Base-by-base conservation (phyloP, 92 coral and sea anemone species). In the Porites cylindrica region DNA sequence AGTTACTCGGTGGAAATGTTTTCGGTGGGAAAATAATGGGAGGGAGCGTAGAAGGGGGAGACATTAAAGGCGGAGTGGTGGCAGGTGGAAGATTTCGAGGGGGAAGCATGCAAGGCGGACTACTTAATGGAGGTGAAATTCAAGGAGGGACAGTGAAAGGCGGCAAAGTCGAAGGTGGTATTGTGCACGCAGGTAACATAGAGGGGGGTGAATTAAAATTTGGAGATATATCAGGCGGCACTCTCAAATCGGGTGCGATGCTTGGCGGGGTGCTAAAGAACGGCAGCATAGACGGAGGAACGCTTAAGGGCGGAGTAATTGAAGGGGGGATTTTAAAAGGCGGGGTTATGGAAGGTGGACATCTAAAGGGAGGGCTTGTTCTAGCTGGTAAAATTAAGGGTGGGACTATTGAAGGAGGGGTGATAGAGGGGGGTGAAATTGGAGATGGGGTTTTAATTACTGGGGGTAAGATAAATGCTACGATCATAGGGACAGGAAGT, bases 251-350 rank as follows among this genome's bases (percentile, higher is more conserved):
- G 7, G 99, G 99, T n/a, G 63, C 91, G 43, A 93, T 97, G 86
- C 58, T 92, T 20, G 99, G 99, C 9, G 99, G 99, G 16, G 86
- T 90, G 80, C 83, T 97, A 85, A 97, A 88, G 76, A 93, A 93
- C 23, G 99, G 99, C 1, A 96, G 96, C 23, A 96, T 97, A 12
- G 99, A 97, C 79, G 99, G 99, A 19, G 99, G 99, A 18, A 88
- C 90, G 64, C 92, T 97, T 16, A 88, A 88, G 62, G 98, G 98
- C 10, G 99, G 99, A 7, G 80, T 90, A 7, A 89, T 97, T 23
- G 93, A 93, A 47, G 99, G 99, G 21, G 99, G 99, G 17, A 82
- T 97, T 16, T 82, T 97, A 21, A 97, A 96, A 72, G 99, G 99
- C 51, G 99, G 99, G 29, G 94, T 93, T 66, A 97, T 97, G 98